Percentiles rank a stretch among this genome's conserved stretches.
phyloP scores from a whole-genome alignment of 2,113 vertebrate species.

The Aspiorhynchus laticeps region DNA sequence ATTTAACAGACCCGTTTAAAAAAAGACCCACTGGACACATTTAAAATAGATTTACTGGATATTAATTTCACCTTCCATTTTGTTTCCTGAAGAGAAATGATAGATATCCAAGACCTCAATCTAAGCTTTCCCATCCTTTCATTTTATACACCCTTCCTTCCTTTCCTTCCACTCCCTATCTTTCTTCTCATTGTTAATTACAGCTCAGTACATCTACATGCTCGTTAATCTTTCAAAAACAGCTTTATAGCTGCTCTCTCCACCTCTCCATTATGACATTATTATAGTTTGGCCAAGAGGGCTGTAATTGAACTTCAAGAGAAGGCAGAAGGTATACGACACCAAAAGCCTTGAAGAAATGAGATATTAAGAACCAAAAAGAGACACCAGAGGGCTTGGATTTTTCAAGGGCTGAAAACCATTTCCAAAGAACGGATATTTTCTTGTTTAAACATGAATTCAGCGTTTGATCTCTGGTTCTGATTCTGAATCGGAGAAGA shows the following conservation, averaged over 20 bases:
- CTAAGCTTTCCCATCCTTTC: slow-evolving; percentile 35
- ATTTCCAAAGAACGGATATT: slow-evolving; percentile 51
- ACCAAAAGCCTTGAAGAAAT: slow-evolving; percentile 61
- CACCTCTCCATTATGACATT: slow-evolving; percentile 79
- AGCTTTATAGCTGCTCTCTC: slow-evolving; percentile 78
- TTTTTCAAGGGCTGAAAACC: background rate
- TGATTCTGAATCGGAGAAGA: background rate
- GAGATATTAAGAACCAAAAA: slow-evolving; percentile 52
- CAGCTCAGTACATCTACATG: slow-evolving; percentile 69
- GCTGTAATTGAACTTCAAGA: slow-evolving; percentile 75
- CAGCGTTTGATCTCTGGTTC: slow-evolving; percentile 28
- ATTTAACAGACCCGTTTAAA: slow-evolving; percentile 1
- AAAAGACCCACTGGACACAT: slow-evolving; percentile 5
- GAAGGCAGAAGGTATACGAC: slow-evolving; percentile 67
- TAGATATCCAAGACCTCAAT: slow-evolving; percentile 30
- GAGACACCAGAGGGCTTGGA: slow-evolving; percentile 20
- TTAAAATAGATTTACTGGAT: slow-evolving; percentile 22
- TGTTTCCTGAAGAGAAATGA: slow-evolving; percentile 20
- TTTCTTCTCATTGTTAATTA: slow-evolving; percentile 78
- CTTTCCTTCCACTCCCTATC: slow-evolving; percentile 59
- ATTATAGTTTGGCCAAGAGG: slow-evolving; percentile 77
- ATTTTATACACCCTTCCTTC: slow-evolving; percentile 46
- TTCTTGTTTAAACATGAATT: slow-evolving; percentile 67
- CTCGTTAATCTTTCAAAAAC: slow-evolving; percentile 80
- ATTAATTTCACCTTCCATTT: slow-evolving; percentile 16